Evolutionary conservation across 1,140 invertebrate species (phyloP).

Genomic region (Melipona quadrifasciata): DNA sequence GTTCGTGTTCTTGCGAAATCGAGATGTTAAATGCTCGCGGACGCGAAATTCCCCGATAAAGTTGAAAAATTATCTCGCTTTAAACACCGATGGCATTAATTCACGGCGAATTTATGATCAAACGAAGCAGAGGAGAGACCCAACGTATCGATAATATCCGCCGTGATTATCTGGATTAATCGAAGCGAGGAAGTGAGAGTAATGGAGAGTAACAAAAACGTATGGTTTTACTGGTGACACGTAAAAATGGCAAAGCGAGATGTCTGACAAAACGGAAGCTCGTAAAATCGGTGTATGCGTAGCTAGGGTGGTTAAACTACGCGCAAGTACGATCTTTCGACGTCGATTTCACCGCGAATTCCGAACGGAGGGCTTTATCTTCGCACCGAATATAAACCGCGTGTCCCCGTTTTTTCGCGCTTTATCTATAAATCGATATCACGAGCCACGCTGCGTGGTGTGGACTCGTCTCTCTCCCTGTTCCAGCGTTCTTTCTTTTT

Average conservation of each 20-base stretch:
- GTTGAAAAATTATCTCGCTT: not conserved
- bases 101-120: too few relatives aligned
- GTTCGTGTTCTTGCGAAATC: too few relatives aligned
- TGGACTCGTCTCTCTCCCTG: not conserved
- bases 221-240: not conserved
- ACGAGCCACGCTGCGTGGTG: too few relatives aligned
- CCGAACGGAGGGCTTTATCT: conserved; percentile 20
- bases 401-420: conserved; percentile 20
- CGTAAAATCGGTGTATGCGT: not conserved
- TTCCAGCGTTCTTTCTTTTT: not conserved
- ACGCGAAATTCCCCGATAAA: not conserved
- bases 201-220: not conserved
- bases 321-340: not conserved
- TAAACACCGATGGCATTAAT: not conserved
- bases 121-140: not conserved
- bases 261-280: not conserved
- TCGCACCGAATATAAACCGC: conserved; percentile 21
- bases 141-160: too few relatives aligned
- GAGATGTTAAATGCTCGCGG: too few relatives aligned
- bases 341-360: not conserved
- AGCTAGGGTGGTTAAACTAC: not conserved
- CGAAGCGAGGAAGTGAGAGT: too few relatives aligned
- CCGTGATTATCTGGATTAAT: not conserved
- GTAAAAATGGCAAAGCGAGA: not conserved
- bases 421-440: conserved; percentile 48